phyloP scores from a whole-genome alignment of 2,113 vertebrate species.

The Podarcis muralis region DNA sequence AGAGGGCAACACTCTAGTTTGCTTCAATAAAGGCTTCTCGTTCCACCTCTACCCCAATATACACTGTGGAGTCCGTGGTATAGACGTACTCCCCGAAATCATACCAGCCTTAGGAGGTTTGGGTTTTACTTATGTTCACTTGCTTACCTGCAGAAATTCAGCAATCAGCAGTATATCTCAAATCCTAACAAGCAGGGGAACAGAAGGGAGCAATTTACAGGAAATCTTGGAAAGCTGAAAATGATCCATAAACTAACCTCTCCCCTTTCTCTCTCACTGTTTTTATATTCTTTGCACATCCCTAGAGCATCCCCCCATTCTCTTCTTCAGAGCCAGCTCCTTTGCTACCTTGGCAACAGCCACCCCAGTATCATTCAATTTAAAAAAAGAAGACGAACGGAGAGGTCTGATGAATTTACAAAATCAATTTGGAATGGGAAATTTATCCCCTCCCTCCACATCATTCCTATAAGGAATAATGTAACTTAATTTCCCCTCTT shows the following conservation, averaged over 20 bases:
- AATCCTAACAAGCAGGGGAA: neutral
- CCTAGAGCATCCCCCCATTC: conserved; percentile 81
- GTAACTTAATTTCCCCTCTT: conserved; percentile 14
- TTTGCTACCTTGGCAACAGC: conserved; percentile 76
- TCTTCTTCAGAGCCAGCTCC: conserved; percentile 62
- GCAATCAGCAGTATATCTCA: neutral
- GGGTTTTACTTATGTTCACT: neutral
- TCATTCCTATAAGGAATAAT: conserved; percentile 14
- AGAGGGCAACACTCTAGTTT: neutral
- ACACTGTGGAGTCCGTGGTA: neutral
- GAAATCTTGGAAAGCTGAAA: conserved; percentile 17
- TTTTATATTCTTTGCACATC: conserved; percentile 76
- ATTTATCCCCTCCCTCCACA: neutral
- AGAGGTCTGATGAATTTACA: conserved; percentile 16
- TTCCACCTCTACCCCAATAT: neutral
- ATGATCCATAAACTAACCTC: conserved; percentile 51
- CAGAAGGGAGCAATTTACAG: neutral
- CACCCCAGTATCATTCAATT: conserved; percentile 57
- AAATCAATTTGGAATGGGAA: neutral
- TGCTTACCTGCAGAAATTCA: neutral
- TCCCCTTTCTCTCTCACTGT: conserved; percentile 36
- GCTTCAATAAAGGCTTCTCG: neutral
- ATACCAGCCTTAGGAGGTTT: neutral
- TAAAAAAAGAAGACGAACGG: neutral
- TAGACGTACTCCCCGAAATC: neutral